Evolutionary conservation across 2,797 vertebrate species (phyloP).

Genomic region (Remorina albescens): DNA sequence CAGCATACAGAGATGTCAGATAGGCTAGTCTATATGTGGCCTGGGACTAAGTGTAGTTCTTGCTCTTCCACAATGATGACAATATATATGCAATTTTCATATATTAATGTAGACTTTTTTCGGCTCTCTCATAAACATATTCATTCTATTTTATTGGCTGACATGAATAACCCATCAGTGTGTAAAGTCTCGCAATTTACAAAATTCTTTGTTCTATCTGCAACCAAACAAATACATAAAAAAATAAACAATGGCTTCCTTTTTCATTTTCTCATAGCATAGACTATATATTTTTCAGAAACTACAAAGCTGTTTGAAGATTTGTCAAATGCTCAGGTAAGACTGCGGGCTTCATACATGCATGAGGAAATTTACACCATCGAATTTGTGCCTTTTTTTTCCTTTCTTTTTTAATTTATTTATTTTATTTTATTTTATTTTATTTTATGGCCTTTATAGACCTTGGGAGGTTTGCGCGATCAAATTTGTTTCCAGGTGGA

Average conservation of each 20-base stretch:
- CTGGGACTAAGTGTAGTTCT: not conserved
- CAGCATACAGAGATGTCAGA: no score
- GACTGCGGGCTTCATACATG: not conserved
- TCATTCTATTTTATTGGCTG: not conserved
- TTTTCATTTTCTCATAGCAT: not conserved
- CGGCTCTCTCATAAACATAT: not conserved
- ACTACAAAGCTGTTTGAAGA: not conserved
- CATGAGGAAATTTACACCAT: not conserved
- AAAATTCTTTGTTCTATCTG: not conserved
- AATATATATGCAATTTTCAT: not conserved
- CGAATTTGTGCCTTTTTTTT: not conserved
- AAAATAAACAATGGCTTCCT: not conserved
- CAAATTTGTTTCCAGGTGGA: conserved; percentile 9
- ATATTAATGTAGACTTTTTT: not conserved
- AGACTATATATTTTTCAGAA: not conserved
- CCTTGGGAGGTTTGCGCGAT: not conserved
- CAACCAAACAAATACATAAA: no score
- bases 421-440: no score
- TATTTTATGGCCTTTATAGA: not conserved
- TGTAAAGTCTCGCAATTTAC: not conserved
- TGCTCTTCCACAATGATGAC: not conserved
- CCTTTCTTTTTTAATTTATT: no score
- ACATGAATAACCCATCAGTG: not conserved
- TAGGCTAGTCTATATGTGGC: no score
- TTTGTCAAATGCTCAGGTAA: not conserved